These are phyloP conservation scores for Myoxocephalus aenaeus DNA, from an alignment of 2,797 vertebrate genomes.

Conservation along the genomic window DNA sequence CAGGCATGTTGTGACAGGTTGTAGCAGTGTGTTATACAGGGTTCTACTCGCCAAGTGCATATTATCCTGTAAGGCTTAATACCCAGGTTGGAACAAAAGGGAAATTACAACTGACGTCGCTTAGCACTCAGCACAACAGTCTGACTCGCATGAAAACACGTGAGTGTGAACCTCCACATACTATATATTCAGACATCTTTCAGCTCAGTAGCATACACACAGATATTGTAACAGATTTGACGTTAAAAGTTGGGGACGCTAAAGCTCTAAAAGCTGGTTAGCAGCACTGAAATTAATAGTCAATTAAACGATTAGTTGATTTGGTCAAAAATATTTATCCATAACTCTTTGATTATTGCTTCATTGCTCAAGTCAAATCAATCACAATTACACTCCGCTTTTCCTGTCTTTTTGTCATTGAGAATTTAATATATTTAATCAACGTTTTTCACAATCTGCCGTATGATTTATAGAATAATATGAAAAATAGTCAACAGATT, in stretches of 20 bases:
- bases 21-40: constrained; percentile 84
- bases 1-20: constrained; percentile 88
- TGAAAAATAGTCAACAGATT: not conserved
- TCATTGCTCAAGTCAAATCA: not conserved
- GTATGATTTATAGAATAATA: not conserved
- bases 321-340: rapidly evolving
- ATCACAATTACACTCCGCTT: not conserved
- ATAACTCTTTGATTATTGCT: not conserved
- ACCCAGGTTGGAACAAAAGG: constrained; percentile 86
- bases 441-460: not conserved
- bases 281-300: not conserved
- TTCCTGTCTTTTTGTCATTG: not conserved
- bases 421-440: too few relatives aligned
- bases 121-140: constrained; percentile 79
- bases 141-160: constrained; percentile 71
- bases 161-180: constrained; percentile 64
- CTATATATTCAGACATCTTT: constrained; percentile 20
- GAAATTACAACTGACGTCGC: constrained; percentile 85
- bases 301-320: not conserved
- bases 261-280: constrained; percentile 1
- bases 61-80: constrained; percentile 91
- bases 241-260: not conserved
- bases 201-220: not conserved
- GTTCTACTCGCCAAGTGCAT: constrained; percentile 85
- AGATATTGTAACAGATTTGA: not conserved